Conservation (phyloP, 2,797 vertebrate genomes). For the Fistularia tabacaria region DNA sequence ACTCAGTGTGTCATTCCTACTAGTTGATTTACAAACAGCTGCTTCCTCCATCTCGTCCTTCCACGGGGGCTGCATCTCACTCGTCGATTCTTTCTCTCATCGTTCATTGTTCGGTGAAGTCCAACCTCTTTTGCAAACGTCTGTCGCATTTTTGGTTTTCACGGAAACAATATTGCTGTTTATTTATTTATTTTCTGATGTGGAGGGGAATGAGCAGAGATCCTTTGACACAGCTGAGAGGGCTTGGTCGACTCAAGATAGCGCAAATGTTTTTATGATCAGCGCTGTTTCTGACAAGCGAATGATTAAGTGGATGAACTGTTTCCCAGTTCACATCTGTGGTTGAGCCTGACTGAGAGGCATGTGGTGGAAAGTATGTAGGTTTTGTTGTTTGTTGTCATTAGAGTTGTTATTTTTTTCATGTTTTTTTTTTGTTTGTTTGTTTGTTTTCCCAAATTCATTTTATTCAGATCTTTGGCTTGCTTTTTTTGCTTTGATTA, state of each 20-base stretch:
- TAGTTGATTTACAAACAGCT: slow-evolving; percentile 26
- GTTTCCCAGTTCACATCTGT: slow-evolving; percentile 2
- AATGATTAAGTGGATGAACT: slow-evolving; percentile 3
- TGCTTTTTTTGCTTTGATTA: too few relatives aligned
- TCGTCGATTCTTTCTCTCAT: too few relatives aligned
- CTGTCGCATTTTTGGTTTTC: slow-evolving; percentile 4
- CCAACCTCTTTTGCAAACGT: slow-evolving; percentile 5
- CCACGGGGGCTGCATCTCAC: not conserved
- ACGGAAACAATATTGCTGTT: slow-evolving; percentile 1
- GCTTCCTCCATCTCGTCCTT: slow-evolving; percentile 18
- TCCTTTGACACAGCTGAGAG: too few relatives aligned
- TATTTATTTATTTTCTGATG: not conserved
- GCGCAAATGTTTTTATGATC: slow-evolving; percentile 16
- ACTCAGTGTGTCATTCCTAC: slow-evolving; percentile 13
- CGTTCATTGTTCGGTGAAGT: not conserved
- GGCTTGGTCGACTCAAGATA: not conserved
- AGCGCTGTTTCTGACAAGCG: not conserved
- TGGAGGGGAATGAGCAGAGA: slow-evolving; percentile 4
- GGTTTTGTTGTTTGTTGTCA: too few relatives aligned
- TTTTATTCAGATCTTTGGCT: too few relatives aligned
- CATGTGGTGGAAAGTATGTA: too few relatives aligned
- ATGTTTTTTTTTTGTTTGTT: too few relatives aligned
- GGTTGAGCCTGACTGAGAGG: not conserved
- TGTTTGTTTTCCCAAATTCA: too few relatives aligned
- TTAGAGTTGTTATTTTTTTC: too few relatives aligned